Conservation (phyloP, 2,113 vertebrate species). For the Monarcha castaneiventris region DNA sequence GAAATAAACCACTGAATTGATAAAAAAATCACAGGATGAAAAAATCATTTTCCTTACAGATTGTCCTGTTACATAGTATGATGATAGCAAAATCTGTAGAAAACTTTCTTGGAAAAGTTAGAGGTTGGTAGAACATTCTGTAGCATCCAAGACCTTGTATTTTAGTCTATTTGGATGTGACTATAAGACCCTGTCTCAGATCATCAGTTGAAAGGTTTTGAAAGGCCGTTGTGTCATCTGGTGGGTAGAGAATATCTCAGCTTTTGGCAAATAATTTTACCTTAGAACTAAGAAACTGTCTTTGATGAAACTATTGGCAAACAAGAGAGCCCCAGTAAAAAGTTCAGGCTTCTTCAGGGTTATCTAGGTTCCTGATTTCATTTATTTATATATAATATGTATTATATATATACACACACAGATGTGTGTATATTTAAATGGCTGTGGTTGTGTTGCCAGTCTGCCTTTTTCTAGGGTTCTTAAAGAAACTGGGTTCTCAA, state of each 20-base stretch:
- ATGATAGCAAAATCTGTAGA: not conserved
- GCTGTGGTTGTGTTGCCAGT: not conserved
- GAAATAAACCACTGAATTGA: not conserved
- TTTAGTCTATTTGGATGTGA: not conserved
- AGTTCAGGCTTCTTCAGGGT: not conserved
- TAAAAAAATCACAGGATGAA: not conserved
- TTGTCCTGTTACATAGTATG: not conserved
- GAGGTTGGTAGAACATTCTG: not conserved
- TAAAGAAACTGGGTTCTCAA: not conserved
- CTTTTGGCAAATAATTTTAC: not conserved
- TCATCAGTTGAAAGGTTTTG: not conserved
- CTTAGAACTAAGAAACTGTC: not conserved
- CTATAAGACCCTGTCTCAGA: not conserved
- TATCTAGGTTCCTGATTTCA: not conserved
- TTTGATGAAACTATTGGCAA: not conserved
- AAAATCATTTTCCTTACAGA: not conserved
- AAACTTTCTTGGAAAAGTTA: not conserved
- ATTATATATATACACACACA: rapidly evolving
- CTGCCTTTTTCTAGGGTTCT: not conserved
- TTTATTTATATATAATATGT: not conserved
- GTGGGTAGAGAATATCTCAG: not conserved
- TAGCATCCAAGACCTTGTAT: not conserved
- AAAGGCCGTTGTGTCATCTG: not conserved
- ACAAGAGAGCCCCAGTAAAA: not conserved
- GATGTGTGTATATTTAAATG: not conserved